A percentile compares a stretch with the other conserved stretches of the same genome.
These are phyloP conservation scores for Oreamnos americanus DNA, from an alignment of 2,113 vertebrate genomes.

Conservation along the genomic window DNA sequence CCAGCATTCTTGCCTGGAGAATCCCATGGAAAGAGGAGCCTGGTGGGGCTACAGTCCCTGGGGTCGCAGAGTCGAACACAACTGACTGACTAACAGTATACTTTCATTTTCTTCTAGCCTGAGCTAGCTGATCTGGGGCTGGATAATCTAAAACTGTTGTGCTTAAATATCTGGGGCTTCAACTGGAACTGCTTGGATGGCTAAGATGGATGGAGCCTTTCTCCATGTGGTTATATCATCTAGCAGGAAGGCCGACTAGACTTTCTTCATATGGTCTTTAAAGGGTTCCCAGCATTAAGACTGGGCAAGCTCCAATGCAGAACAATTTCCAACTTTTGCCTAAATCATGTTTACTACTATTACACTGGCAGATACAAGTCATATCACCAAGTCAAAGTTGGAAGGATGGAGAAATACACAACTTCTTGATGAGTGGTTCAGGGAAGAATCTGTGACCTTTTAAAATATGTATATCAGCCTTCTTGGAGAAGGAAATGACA, in stretches of 20 bases:
- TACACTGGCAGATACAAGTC: background rate
- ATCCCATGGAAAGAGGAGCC: background rate
- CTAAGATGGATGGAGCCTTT: background rate
- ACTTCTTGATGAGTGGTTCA: background rate
- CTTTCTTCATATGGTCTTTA: background rate
- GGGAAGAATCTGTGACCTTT: background rate
- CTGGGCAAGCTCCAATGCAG: background rate
- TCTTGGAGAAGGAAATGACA: background rate
- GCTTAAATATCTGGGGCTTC: background rate
- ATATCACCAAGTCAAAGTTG: background rate
- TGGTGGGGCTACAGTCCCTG: background rate
- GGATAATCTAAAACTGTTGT: background rate
- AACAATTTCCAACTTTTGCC: background rate
- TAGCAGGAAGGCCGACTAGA: background rate
- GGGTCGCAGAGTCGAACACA: rapidly evolving
- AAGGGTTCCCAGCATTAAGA: background rate
- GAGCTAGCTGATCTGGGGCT: background rate
- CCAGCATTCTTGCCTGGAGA: background rate
- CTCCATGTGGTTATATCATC: background rate
- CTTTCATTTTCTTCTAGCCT: background rate
- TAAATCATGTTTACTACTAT: background rate
- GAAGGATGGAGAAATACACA: background rate
- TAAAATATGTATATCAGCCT: background rate
- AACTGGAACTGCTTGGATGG: background rate
- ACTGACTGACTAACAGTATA: background rate